Conservation (phyloP, 2,113 vertebrate genomes). For the Cettia cetti region DNA sequence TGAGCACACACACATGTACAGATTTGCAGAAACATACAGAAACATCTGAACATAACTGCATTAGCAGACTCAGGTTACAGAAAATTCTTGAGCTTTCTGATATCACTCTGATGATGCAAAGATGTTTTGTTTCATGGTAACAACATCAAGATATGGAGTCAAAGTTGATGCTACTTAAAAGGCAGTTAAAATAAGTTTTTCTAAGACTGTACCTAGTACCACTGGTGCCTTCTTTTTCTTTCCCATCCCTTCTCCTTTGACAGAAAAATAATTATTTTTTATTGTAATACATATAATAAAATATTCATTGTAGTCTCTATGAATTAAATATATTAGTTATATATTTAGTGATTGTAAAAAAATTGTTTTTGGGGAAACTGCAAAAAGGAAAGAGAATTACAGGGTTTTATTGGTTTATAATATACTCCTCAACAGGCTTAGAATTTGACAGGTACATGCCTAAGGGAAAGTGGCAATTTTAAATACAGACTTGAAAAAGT, state of each 20-base stretch:
- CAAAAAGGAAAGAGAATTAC: background rate
- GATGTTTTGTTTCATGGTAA: background rate
- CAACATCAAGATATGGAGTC: background rate
- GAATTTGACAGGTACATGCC: background rate
- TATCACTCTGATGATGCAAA: background rate
- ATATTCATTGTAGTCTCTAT: background rate
- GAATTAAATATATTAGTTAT: background rate
- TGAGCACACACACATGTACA: too few relatives aligned
- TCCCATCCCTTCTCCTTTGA: background rate
- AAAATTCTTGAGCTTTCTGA: background rate
- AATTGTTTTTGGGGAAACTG: background rate
- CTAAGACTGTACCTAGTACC: background rate
- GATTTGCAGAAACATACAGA: background rate
- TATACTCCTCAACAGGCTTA: background rate
- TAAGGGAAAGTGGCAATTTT: background rate
- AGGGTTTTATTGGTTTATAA: background rate
- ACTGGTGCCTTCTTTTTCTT: background rate
- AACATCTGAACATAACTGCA: background rate
- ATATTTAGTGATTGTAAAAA: background rate
- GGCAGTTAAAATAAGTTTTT: background rate
- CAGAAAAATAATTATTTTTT: background rate
- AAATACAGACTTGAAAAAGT: background rate
- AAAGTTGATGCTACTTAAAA: background rate
- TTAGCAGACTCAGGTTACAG: background rate
- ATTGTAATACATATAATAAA: background rate